Base-by-base conservation (phyloP, 2,888 invertebrate species). In the Heliconius aoede region DNA sequence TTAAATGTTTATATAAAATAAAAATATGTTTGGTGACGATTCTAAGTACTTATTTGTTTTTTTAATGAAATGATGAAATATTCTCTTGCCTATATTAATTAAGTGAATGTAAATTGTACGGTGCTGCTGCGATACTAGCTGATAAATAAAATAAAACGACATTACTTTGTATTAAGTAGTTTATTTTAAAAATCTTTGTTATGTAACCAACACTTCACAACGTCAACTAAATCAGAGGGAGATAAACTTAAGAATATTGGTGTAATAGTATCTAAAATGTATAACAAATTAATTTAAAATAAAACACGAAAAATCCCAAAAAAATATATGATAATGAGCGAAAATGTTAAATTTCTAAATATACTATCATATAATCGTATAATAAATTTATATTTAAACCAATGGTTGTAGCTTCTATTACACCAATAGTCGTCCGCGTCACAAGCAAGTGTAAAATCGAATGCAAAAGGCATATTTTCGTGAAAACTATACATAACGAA, bases 101-200 rank as follows among this genome's bases (percentile, higher is more conserved):
- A 30, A 51, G 30, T 55, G 55, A 55, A 69, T 46, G 62, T 65
- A 13, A 13, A 2, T 51, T 62, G 61, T 24, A 68, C 15, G 30
- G 65, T 65, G 65, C 65, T 65, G 3, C 55, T 65, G 28, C 5
- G 21, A 40, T 13, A 21, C 26, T 15, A 51, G 36, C 30, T 72
- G 69, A 26, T 5, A 81, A 91, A 90, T 89, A 86, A 81, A 91
- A 90, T 89, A 86, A 90, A 91, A 91, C 87, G 81, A 86, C 79
- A 80, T 79, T 80, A 3, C 80, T 89, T 74, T 90, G 90, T 91
- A 92, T 94, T 93, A 94, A 92, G 91, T 91, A 92, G 90, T 93
- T 94, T 91, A 89, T 93, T 92, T 92, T 89, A 92, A 94, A 94
- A 94, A 93, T 93, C 93, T 94, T 94, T 94, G 93, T 93, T 94